phyloP scores from a whole-genome alignment of 1,140 invertebrate species.

The Steinernema khuongi region DNA sequence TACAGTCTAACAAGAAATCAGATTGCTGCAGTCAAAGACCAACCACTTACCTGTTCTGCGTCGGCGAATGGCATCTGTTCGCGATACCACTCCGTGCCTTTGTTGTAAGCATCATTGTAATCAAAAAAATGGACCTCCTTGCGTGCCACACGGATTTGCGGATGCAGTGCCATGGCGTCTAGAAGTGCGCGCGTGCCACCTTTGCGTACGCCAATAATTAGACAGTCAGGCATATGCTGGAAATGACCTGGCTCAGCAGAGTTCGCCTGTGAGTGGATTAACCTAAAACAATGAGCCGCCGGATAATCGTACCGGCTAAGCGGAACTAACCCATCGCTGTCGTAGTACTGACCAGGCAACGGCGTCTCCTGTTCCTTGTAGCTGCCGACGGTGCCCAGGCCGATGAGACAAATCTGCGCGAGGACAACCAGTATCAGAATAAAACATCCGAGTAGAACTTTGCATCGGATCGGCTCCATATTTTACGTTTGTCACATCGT shows the following conservation, averaged over 20 bases:
- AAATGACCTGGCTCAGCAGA: not conserved
- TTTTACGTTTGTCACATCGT: not conserved
- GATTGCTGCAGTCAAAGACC: no score
- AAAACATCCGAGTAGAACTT: not conserved
- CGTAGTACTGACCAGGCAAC: not conserved
- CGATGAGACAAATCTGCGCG: not conserved
- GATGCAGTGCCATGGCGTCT: constrained; percentile 60
- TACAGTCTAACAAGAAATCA: no score
- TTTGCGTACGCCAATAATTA: constrained; percentile 62
- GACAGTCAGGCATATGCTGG: not conserved
- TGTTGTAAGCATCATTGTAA: constrained; percentile 38
- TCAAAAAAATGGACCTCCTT: constrained; percentile 62
- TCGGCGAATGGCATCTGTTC: constrained; percentile 47
- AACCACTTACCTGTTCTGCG: constrained; percentile 38
- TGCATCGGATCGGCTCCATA: constrained; percentile 1
- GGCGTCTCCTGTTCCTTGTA: constrained; percentile 8
- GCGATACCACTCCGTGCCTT: constrained; percentile 55
- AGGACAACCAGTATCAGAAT: not conserved
- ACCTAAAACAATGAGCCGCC: not conserved
- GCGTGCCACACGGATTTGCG: constrained; percentile 55
- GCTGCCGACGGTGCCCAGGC: not conserved
- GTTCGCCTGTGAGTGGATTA: not conserved
- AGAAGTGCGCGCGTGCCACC: constrained; percentile 62
- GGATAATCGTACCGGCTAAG: not conserved
- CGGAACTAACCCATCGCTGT: not conserved